Evolutionary conservation across 2,797 vertebrate genomes (phyloP).

Genomic region (Schizopygopsis malacanthus): DNA sequence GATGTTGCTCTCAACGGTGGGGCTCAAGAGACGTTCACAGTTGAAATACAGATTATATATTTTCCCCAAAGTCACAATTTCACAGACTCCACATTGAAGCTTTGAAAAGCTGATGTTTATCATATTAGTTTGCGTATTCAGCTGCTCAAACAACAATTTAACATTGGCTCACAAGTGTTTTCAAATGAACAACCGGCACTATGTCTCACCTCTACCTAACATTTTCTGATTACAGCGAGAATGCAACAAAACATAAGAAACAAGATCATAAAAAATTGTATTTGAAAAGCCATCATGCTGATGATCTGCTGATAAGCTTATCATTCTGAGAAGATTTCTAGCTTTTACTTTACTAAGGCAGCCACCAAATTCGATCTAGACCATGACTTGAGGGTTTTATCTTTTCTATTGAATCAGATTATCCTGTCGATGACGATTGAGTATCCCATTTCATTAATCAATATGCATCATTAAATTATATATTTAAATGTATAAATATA

Average conservation of each 20-base stretch:
- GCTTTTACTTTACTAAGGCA: neutral
- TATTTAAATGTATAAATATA: neutral
- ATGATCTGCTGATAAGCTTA: neutral
- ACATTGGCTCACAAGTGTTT: neutral
- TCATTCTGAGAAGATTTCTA: neutral
- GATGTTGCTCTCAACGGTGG: neutral
- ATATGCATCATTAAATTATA: too few relatives aligned
- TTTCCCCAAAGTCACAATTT: conserved; percentile 1
- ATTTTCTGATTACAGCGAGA: conserved; percentile 11
- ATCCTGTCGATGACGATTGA: neutral
- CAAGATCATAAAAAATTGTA: neutral
- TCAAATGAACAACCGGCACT: too few relatives aligned
- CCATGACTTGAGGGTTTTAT: neutral
- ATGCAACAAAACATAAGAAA: neutral
- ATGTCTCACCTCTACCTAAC: conserved; percentile 12
- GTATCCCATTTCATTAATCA: too few relatives aligned
- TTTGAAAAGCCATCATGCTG: neutral
- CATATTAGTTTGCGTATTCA: conserved; percentile 4
- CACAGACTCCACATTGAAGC: neutral
- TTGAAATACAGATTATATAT: conserved; percentile 18
- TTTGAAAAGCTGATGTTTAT: conserved; percentile 23
- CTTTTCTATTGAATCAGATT: neutral
- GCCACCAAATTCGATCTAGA: neutral
- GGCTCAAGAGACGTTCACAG: neutral
- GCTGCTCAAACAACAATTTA: neutral